Evolutionary conservation across 2,888 invertebrate species (phyloP).

Genomic region (Acronicta aceris): DNA sequence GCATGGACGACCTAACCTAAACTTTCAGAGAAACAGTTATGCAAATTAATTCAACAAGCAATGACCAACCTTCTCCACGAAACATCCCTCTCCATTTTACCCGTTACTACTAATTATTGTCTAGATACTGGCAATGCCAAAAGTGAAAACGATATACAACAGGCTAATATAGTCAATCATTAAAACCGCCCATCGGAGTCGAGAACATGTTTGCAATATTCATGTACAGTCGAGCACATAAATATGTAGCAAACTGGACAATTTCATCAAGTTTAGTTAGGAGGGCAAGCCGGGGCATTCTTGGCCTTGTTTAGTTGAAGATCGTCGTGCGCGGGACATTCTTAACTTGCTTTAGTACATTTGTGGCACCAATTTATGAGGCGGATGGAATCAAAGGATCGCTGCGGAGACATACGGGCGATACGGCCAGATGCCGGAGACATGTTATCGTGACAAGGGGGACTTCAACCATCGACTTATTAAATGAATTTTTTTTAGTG

Average conservation of each 20-base stretch:
- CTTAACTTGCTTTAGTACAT: conserved; percentile 62
- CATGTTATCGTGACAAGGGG: background rate
- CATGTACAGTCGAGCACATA: conserved; percentile 36
- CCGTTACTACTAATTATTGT: too few species aligned
- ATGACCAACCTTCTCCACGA: too few species aligned
- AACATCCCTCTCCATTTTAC: too few species aligned
- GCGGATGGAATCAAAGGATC: conserved; percentile 59
- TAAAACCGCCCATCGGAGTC: conserved; percentile 18
- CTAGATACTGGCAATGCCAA: background rate
- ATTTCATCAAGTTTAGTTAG: conserved; percentile 62
- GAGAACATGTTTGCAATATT: conserved; percentile 9
- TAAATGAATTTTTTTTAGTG: too few species aligned
- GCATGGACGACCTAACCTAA: too few species aligned
- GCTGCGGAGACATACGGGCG: conserved; percentile 56
- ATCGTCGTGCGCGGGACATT: conserved; percentile 40
- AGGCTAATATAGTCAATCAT: background rate
- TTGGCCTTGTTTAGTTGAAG: conserved; percentile 43
- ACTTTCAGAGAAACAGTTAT: too few species aligned
- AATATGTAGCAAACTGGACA: conserved; percentile 47
- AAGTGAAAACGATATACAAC: background rate
- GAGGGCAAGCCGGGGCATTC: conserved; percentile 38
- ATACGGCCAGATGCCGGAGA: background rate
- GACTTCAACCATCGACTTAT: background rate
- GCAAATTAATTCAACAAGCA: too few species aligned
- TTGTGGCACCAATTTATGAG: conserved; percentile 65